Conservation (phyloP, 2,888 invertebrate species). For the Deilephila porcellus region DNA sequence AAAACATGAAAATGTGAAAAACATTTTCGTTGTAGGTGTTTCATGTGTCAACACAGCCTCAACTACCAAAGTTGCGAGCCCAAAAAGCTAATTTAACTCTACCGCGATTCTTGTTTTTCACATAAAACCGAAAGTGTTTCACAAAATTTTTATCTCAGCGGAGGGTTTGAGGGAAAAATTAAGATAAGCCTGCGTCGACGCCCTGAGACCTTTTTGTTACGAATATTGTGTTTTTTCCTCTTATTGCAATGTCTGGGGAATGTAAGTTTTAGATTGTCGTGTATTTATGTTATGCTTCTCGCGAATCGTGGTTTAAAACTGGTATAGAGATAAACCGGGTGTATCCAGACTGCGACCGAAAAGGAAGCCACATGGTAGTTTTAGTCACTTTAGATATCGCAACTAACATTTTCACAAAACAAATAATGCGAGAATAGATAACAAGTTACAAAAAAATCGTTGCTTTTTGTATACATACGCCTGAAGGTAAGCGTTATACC, state of each 20-base stretch:
- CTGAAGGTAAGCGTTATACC: too few species aligned
- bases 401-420: too few species aligned
- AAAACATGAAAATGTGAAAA: neutral
- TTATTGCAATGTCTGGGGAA: slow-evolving; percentile 12
- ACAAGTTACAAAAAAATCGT: too few species aligned
- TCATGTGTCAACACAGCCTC: neutral
- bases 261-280: neutral
- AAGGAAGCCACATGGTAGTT: too few species aligned
- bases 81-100: slow-evolving; percentile 18
- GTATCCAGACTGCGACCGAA: too few species aligned
- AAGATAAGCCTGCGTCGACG: slow-evolving; percentile 40
- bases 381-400: too few species aligned
- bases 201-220: slow-evolving; percentile 34
- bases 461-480: too few species aligned
- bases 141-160: slow-evolving; percentile 9
- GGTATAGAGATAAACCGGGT: too few species aligned
- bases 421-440: too few species aligned
- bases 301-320: too few species aligned
- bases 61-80: neutral
- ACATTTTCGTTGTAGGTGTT: neutral
- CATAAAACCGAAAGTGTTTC: slow-evolving; percentile 16
- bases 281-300: neutral
- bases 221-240: slow-evolving; percentile 23
- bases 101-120: neutral
- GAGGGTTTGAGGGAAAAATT: slow-evolving; percentile 33